Conservation (phyloP, 2,797 vertebrate species). For the Lacerta viridis region DNA sequence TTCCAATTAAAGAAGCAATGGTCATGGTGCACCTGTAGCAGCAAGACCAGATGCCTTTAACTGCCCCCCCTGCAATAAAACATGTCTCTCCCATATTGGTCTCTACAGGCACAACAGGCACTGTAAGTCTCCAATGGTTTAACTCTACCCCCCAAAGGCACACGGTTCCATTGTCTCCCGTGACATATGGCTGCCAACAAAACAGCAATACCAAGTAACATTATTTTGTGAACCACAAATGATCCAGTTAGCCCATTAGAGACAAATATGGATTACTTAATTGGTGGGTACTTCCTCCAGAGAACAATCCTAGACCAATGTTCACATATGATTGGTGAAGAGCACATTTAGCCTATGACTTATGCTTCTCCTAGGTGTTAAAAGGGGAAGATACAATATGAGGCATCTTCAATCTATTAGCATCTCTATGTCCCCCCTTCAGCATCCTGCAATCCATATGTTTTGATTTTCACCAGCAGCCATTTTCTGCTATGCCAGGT, state of each 20-base stretch:
- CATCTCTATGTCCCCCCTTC: background rate
- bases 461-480: background rate
- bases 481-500: background rate
- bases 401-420: rapidly evolving
- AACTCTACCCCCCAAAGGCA: too few species aligned
- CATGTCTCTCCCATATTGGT: too few species aligned
- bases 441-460: background rate
- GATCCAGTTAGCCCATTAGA: background rate
- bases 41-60: too few species aligned
- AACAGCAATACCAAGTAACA: background rate
- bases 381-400: background rate
- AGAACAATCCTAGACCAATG: background rate
- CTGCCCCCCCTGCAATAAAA: too few species aligned
- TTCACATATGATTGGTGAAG: background rate
- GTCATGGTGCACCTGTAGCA: too few species aligned
- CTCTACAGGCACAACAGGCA: too few species aligned
- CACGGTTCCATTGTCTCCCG: too few species aligned
- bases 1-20: too few species aligned
- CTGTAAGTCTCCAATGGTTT: too few species aligned
- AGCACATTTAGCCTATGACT: background rate
- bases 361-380: background rate
- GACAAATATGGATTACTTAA: background rate
- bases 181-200: too few species aligned
- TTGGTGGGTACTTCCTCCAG: background rate
- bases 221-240: background rate